Evolutionary conservation across 2,113 vertebrate genomes (phyloP).

Genomic region (Tichodroma muraria): DNA sequence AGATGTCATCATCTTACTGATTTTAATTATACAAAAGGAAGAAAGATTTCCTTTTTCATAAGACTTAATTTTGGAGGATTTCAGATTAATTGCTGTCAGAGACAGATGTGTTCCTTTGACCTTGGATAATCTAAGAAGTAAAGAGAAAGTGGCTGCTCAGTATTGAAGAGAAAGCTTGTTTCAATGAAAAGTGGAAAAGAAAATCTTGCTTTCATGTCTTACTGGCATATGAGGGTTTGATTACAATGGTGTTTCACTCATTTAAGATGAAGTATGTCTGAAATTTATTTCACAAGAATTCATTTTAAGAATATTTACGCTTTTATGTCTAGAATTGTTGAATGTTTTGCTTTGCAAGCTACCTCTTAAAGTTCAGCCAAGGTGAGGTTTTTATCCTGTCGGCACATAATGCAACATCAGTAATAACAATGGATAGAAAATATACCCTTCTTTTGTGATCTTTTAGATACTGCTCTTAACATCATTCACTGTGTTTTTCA

Average conservation of each 20-base stretch:
- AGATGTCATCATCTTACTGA: background rate
- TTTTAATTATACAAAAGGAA: background rate
- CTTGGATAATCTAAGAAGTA: background rate
- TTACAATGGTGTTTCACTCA: background rate
- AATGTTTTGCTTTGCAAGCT: conserved; percentile 20
- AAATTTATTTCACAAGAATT: background rate
- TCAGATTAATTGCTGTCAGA: background rate
- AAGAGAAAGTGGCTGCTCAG: background rate
- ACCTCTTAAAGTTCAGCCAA: conserved; percentile 29
- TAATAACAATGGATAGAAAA: conserved; percentile 3
- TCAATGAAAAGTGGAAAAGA: background rate
- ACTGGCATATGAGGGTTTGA: background rate
- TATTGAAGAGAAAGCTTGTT: background rate
- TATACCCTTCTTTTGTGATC: background rate
- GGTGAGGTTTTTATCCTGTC: background rate
- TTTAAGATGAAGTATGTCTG: background rate
- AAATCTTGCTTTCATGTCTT: background rate
- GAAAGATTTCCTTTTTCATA: background rate
- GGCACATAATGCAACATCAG: background rate
- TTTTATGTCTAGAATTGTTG: background rate
- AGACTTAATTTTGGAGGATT: background rate
- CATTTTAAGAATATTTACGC: background rate
- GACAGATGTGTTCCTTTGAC: background rate
- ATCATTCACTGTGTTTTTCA: background rate
- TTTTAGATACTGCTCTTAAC: conserved; percentile 16